Evolutionary conservation across 2,888 invertebrate species (phyloP).

Genomic region (Agrochola macilenta): DNA sequence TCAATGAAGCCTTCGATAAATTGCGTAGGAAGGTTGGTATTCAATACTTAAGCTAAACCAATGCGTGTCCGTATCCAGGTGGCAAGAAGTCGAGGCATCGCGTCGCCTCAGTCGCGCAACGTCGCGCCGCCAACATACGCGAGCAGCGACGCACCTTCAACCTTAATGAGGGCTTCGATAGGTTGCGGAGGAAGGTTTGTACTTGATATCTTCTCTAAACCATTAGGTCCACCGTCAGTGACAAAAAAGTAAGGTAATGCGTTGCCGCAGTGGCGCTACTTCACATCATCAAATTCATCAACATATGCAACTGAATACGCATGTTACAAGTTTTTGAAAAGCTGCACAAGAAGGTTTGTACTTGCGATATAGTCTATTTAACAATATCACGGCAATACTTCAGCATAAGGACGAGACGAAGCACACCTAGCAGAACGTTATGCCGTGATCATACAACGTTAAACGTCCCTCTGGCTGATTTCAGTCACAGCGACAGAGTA

Average conservation of each 20-base stretch:
- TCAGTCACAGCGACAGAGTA: background rate
- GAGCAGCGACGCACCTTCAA: constrained; percentile 98
- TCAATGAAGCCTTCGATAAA: constrained; percentile 98
- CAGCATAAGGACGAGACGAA: background rate
- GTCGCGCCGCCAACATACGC: constrained; percentile 97
- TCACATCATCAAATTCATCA: background rate
- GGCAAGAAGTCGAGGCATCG: constrained; percentile 96
- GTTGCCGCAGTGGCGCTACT: background rate
- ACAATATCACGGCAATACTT: background rate
- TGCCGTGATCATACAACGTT: background rate
- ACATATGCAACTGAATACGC: background rate
- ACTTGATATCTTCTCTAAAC: constrained; percentile 47
- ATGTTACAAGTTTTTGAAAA: too few species aligned
- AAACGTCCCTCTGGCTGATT: too few species aligned
- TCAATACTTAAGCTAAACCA: constrained; percentile 43
- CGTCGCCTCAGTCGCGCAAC: constrained; percentile 97
- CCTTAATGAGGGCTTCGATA: constrained; percentile 98
- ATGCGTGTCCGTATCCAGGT: constrained; percentile 73
- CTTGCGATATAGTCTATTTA: background rate
- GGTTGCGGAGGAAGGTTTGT: constrained; percentile 85
- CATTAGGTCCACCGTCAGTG: background rate
- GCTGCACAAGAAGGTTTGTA: constrained; percentile 15
- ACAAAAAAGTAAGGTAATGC: background rate
- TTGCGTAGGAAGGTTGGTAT: constrained; percentile 94
- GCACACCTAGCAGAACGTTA: background rate